These are phyloP conservation scores for Dasysyrphus tricinctus DNA, from an alignment of 2,888 invertebrate species.

Conservation along the genomic window DNA sequence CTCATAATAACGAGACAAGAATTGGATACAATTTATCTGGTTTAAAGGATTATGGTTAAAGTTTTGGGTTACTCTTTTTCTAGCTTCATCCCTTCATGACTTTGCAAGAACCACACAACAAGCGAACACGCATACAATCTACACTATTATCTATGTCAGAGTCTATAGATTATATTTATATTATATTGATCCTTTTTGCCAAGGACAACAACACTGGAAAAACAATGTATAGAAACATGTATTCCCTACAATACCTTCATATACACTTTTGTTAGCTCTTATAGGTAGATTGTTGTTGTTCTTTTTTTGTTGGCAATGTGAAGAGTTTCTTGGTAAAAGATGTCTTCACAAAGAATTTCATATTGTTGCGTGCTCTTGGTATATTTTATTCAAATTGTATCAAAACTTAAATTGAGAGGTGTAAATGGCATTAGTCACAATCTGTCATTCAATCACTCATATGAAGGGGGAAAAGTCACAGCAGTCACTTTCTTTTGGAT, in stretches of 20 bases:
- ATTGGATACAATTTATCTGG: conserved; percentile 41
- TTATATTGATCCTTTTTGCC: conserved; percentile 43
- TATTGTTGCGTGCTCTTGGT: not conserved
- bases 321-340: conserved; percentile 5
- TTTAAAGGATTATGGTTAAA: conserved; percentile 52
- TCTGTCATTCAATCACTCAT: conserved; percentile 58
- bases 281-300: not conserved
- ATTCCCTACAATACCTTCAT: not conserved
- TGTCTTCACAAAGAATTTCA: not conserved
- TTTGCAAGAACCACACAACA: conserved; percentile 11
- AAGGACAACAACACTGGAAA: conserved; percentile 43
- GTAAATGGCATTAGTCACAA: conserved; percentile 50
- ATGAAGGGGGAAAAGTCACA: not conserved
- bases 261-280: not conserved
- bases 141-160: conserved; percentile 45
- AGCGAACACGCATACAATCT: conserved; percentile 38
- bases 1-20: conserved; percentile 36
- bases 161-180: conserved; percentile 33
- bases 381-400: conserved; percentile 29
- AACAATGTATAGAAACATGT: conserved; percentile 20
- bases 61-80: conserved; percentile 43
- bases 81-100: not conserved
- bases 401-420: conserved; percentile 54
- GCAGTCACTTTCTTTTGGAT: too few species aligned
- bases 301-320: not conserved